Conservation (phyloP, 2,113 vertebrate genomes). For the Ovis aries region DNA sequence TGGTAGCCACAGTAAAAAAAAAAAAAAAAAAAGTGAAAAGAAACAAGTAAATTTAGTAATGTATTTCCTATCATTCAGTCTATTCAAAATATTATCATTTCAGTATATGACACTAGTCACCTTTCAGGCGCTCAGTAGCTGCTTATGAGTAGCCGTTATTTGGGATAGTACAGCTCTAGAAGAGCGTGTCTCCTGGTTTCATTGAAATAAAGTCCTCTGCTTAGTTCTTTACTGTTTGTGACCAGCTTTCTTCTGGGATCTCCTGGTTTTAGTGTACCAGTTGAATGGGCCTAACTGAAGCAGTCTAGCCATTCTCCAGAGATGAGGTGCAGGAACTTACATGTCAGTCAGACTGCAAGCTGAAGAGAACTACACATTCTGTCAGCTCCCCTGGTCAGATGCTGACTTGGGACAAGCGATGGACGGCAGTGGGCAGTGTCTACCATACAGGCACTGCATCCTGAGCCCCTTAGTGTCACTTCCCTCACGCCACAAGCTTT, state of each 20-base stretch:
- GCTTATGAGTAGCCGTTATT: fast-evolving
- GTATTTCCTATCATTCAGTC: background rate
- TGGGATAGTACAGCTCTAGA: background rate
- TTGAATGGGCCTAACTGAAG: background rate
- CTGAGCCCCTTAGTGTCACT: background rate
- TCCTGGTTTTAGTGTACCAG: background rate
- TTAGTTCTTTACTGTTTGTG: background rate
- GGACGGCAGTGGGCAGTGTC: background rate
- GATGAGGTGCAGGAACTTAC: background rate
- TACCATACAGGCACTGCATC: background rate
- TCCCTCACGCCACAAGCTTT: background rate
- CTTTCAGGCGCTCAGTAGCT: background rate
- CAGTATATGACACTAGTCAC: background rate
- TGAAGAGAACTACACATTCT: background rate
- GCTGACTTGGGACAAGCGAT: background rate
- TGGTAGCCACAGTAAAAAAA: background rate
- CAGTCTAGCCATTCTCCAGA: background rate
- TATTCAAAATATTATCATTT: background rate
- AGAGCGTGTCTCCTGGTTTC: background rate
- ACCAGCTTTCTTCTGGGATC: too few relatives aligned
- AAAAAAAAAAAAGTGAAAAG: background rate
- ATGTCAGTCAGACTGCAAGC: background rate
- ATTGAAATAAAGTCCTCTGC: background rate
- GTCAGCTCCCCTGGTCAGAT: background rate
- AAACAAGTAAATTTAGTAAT: background rate